phyloP scores from a whole-genome alignment of 1,140 invertebrate genomes.

The Luehdorfia chinensis region DNA sequence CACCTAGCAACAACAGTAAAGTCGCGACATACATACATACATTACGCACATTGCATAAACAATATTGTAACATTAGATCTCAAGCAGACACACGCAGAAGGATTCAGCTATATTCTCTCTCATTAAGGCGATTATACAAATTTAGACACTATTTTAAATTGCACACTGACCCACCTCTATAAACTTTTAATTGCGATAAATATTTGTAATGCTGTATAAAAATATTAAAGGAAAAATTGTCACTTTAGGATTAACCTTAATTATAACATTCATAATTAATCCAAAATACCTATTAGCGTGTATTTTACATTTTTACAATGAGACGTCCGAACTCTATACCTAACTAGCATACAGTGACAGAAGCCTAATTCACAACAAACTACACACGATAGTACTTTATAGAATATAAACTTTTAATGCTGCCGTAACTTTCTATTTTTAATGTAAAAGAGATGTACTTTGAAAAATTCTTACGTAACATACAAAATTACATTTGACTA shows the following conservation, averaged over 20 bases:
- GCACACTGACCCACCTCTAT: constrained; percentile 74
- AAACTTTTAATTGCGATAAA: constrained; percentile 76
- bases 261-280: constrained; percentile 69
- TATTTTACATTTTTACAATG: constrained; percentile 76
- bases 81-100: constrained; percentile 64
- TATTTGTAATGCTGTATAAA: constrained; percentile 75
- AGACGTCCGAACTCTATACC: constrained; percentile 62
- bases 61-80: constrained; percentile 44
- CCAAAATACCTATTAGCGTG: constrained; percentile 63
- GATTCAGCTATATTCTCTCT: constrained; percentile 74
- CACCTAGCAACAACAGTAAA: constrained; percentile 37
- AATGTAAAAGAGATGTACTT: constrained; percentile 68
- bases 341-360: constrained; percentile 70
- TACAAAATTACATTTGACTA: constrained; percentile 73
- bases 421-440: constrained; percentile 66
- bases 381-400: constrained; percentile 66
- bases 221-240: constrained; percentile 75
- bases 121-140: constrained; percentile 73
- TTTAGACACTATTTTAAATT: constrained; percentile 70
- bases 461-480: constrained; percentile 67
- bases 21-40: constrained; percentile 28
- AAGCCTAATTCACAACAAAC: constrained; percentile 74
- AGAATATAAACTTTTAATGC: constrained; percentile 69
- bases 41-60: constrained; percentile 42
- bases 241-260: constrained; percentile 65